A percentile compares a stretch with the other conserved stretches of the same genome.
Conservation (phyloP, 2,888 invertebrate genomes). For the Mimas tiliae region DNA sequence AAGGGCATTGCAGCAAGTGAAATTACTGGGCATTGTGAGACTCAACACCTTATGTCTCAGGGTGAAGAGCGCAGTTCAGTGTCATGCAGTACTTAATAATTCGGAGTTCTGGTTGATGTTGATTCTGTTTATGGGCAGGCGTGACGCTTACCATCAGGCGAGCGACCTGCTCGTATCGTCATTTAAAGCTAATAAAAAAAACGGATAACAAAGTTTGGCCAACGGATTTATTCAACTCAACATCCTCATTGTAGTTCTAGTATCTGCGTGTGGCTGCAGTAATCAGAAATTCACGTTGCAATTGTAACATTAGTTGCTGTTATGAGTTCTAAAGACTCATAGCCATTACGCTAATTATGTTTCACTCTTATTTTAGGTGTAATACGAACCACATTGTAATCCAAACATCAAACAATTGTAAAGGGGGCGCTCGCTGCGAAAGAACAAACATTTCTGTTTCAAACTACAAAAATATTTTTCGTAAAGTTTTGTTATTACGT, state of each 20-base stretch:
- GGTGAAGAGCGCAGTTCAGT: too few species aligned
- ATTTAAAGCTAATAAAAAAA: too few species aligned
- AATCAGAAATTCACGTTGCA: background rate
- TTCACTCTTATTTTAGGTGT: background rate
- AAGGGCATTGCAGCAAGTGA: too few species aligned
- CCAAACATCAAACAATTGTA: background rate
- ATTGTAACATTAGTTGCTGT: background rate
- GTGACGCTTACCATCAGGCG: too few species aligned
- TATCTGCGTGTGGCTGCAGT: background rate
- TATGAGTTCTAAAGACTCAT: background rate
- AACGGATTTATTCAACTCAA: background rate
- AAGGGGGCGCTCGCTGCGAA: background rate
- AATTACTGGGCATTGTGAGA: too few species aligned
- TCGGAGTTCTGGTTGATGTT: too few species aligned
- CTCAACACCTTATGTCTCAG: too few species aligned
- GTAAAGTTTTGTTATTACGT: background rate
- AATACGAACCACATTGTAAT: background rate
- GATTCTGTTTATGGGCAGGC: too few species aligned
- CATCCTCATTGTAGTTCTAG: background rate
- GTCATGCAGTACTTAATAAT: too few species aligned
- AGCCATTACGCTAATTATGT: background rate
- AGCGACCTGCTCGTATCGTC: too few species aligned
- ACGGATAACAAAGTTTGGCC: constrained; percentile 2
- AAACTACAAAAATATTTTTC: background rate
- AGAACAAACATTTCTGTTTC: background rate